These are phyloP conservation scores for Mystacides longicornis DNA, from an alignment of 2,888 invertebrate genomes.

Conservation along the genomic window DNA sequence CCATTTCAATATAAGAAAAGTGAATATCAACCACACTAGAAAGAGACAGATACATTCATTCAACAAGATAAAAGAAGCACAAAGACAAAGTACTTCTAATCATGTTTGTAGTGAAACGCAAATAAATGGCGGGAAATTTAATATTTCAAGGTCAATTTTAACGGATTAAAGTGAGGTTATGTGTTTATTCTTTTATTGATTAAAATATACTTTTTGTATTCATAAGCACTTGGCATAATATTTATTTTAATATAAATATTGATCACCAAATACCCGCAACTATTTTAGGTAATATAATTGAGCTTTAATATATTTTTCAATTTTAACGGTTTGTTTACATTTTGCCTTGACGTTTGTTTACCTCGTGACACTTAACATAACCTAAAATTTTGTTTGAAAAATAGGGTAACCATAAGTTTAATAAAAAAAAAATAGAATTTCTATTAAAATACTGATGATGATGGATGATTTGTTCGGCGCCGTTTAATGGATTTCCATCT, in stretches of 20 bases:
- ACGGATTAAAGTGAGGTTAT: constrained; percentile 20
- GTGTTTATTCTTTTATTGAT: neutral
- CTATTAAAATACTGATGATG: too few species aligned
- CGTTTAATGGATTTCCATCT: too few species aligned
- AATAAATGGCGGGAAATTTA: constrained; percentile 21
- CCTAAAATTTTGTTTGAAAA: constrained; percentile 16
- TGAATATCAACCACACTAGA: neutral
- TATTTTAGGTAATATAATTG: neutral
- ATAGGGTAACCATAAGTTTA: neutral
- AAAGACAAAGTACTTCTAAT: too few species aligned
- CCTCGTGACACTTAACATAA: constrained; percentile 23
- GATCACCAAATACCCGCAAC: neutral
- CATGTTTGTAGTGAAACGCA: constrained; percentile 5
- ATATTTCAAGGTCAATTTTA: constrained; percentile 20
- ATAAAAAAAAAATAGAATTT: too few species aligned
- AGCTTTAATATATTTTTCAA: neutral
- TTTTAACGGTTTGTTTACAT: constrained; percentile 21
- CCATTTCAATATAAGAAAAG: neutral
- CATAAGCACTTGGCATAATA: too few species aligned
- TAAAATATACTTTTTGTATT: neutral
- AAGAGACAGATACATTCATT: neutral
- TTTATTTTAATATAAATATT: neutral
- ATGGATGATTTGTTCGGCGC: too few species aligned
- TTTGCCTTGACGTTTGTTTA: constrained; percentile 17
- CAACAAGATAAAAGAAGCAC: neutral